Evolutionary conservation across 2,797 vertebrate genomes (phyloP), one percentile per base, ranked within the genome.

Genomic region (Phoebastria nigripes): DNA sequence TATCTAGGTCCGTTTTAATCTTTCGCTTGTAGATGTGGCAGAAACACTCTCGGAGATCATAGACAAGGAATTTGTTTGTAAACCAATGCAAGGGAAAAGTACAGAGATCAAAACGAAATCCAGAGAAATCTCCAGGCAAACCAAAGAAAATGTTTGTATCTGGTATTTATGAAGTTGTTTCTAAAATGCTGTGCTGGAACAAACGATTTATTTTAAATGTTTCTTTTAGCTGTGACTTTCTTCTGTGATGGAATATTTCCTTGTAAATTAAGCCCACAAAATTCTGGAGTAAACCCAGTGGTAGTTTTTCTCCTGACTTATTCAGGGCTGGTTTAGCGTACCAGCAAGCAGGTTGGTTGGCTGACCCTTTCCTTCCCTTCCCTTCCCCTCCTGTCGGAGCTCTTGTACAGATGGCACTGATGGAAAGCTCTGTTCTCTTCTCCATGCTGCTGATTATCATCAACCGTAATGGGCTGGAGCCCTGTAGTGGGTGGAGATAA

Each of bases 351-450:
- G 22, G 14, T 46, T 67, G 16, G 4, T 19, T 83, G 63, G 39
- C 51, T 85, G 59, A 39, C 47, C 33, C 3, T 19, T 46, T 11
- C 18, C 11, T 67, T 28, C 16, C 29, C n/a, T 62, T 49, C n/a
- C 25, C 41, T 41, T 62, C 13, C 15, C 0, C 0, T 25, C 29
- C 4, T 15, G 7, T 58, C 2, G 1, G 49, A 73, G 8, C 51
- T 62, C 24, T 47, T 44, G 39, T 28, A 8, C 54, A 81, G 42
- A 35, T 71, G 70, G 35, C 59, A n/a, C 25, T 46, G 37, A 35
- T 33, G 33, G 31, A 74, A 78, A 87, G 35, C 15, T 77, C 67
- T 2, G 0, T 51, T 55, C 41, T n/a, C 26, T 37, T 41, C 19
- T 70, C 37, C 46, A 5, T 51, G 14, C 42, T 80, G 49, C 21